phyloP scores from a whole-genome alignment of 2,797 vertebrate species.

The Cyclopterus lumpus region DNA sequence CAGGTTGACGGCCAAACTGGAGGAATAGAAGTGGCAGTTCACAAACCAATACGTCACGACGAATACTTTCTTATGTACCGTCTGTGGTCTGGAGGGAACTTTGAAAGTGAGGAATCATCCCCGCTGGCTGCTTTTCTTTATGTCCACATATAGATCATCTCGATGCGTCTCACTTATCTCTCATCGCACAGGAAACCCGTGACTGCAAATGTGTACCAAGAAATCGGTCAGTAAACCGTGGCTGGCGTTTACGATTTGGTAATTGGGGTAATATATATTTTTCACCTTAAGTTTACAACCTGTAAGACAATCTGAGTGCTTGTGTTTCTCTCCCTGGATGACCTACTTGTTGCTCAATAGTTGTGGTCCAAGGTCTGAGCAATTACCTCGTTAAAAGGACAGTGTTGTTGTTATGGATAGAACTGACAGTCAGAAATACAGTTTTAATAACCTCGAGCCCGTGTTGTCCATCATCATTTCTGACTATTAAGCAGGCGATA shows the following conservation, averaged over 20 bases:
- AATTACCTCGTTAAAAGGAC: neutral
- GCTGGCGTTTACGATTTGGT: neutral
- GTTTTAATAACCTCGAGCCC: neutral
- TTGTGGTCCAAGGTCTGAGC: neutral
- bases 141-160: neutral
- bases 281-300: neutral
- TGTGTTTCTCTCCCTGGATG: neutral
- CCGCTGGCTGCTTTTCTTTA: neutral
- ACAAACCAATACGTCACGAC: no score
- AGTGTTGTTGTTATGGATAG: neutral
- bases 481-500: neutral
- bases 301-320: neutral
- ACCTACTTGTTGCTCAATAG: neutral
- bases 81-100: neutral
- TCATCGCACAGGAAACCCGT: neutral
- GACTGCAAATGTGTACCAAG: neutral
- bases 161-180: neutral
- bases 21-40: no score
- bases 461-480: neutral
- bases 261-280: neutral
- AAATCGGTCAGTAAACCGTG: neutral
- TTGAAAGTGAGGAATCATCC: neutral
- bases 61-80: no score
- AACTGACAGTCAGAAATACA: neutral
- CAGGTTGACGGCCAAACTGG: no score